These are phyloP conservation scores for Siniperca knerii DNA, from an alignment of 2,113 vertebrate species.

Conservation along the genomic window DNA sequence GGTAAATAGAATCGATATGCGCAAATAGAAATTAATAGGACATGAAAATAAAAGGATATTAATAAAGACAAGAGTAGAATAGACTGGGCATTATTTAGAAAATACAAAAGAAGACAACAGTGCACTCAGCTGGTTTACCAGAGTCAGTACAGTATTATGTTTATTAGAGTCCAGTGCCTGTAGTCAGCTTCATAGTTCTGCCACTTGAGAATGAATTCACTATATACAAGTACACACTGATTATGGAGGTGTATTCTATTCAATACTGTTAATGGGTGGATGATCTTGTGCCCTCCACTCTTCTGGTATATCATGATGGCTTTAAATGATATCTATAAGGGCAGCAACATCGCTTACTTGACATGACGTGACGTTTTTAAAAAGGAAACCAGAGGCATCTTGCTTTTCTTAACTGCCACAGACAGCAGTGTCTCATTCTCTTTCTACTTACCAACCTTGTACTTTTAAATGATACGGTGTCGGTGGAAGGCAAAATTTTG, in stretches of 20 bases:
- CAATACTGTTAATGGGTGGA: neutral
- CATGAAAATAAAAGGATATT: neutral
- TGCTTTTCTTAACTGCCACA: no score
- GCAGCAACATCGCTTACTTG: neutral
- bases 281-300: neutral
- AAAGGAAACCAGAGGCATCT: neutral
- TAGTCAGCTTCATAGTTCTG: neutral
- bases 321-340: neutral
- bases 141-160: neutral
- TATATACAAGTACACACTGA: neutral
- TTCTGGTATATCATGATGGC: neutral
- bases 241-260: neutral
- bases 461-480: neutral
- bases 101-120: slow-evolving; percentile 29
- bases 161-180: neutral
- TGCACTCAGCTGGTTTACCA: slow-evolving; percentile 50
- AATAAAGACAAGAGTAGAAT: neutral
- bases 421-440: no score
- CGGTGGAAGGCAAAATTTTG: neutral
- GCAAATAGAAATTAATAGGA: slow-evolving; percentile 5
- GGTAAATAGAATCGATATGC: neutral
- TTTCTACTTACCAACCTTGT: no score
- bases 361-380: neutral
- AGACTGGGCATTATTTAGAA: neutral
- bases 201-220: neutral